Evolutionary conservation across 2,888 invertebrate genomes (phyloP).

Genomic region (Mesopsocus fuscifrons): DNA sequence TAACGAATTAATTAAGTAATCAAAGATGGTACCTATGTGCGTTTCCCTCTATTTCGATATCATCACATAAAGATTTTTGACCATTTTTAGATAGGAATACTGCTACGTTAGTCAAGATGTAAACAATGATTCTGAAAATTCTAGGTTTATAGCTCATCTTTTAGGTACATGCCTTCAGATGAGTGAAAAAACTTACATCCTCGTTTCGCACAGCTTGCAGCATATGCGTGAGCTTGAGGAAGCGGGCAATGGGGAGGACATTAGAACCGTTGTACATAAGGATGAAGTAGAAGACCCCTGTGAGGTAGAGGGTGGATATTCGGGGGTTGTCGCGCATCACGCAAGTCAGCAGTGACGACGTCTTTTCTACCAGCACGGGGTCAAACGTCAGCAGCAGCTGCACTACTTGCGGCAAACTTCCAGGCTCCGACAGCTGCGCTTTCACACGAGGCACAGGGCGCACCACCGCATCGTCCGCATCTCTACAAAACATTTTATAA

Average conservation of each 20-base stretch:
- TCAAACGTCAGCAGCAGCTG: conserved; percentile 93
- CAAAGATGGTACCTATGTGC: too few species aligned
- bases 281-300: conserved; percentile 96
- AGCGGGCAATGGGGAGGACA: conserved; percentile 83
- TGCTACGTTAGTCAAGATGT: too few species aligned
- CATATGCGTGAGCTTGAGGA: conserved; percentile 85
- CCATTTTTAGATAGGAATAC: too few species aligned
- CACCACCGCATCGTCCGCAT: conserved; percentile 83
- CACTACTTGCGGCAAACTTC: conserved; percentile 84
- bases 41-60: too few species aligned
- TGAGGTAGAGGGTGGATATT: conserved; percentile 81
- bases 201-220: conserved; percentile 88
- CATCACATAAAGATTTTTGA: too few species aligned
- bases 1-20: too few species aligned
- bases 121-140: too few species aligned
- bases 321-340: conserved; percentile 93
- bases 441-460: conserved; percentile 83
- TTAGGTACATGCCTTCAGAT: too few species aligned
- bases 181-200: conserved; percentile 55
- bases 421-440: conserved; percentile 66
- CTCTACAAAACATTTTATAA: conserved; percentile 34
- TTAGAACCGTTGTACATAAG: conserved; percentile 98
- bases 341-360: conserved; percentile 71
- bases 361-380: conserved; percentile 88
- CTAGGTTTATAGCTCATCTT: too few species aligned